phyloP scores from a whole-genome alignment of 2,113 vertebrate species.

The Dipodomys stephensi region DNA sequence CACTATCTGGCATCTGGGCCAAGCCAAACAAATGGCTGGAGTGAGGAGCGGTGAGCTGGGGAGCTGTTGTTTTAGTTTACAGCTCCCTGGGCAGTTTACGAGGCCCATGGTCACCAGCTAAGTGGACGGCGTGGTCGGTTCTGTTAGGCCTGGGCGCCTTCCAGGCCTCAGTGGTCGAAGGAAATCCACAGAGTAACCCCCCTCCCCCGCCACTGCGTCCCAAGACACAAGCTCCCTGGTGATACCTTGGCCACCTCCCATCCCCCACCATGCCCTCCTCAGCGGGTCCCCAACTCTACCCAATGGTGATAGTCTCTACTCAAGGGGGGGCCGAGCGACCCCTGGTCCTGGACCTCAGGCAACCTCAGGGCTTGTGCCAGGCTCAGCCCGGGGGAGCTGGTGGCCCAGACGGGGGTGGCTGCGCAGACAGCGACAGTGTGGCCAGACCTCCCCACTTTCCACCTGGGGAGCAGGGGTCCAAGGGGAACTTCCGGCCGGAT shows the following conservation, averaged over 20 bases:
- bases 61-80: slow-evolving; percentile 34
- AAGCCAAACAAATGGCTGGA: slow-evolving; percentile 73
- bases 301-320: background rate
- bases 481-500: background rate
- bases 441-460: background rate
- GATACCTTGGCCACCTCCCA: accelerated
- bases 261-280: background rate
- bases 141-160: slow-evolving; percentile 46
- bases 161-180: slow-evolving; percentile 59
- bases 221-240: too few species aligned
- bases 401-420: too few species aligned
- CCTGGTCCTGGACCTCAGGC: background rate
- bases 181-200: background rate
- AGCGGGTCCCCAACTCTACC: too few species aligned
- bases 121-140: slow-evolving; percentile 26
- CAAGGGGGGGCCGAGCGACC: accelerated
- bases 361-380: too few species aligned
- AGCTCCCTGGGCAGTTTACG: slow-evolving; percentile 60
- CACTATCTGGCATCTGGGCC: slow-evolving; percentile 49
- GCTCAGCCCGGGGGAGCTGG: too few species aligned
- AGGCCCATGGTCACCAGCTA: slow-evolving; percentile 53
- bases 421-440: too few species aligned
- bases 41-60: background rate
- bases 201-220: too few species aligned
- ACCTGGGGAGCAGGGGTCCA: background rate